A percentile compares a stretch with the other conserved stretches of the same genome.
Conservation (phyloP, 2,113 vertebrate species). For the Galemys pyrenaicus region DNA sequence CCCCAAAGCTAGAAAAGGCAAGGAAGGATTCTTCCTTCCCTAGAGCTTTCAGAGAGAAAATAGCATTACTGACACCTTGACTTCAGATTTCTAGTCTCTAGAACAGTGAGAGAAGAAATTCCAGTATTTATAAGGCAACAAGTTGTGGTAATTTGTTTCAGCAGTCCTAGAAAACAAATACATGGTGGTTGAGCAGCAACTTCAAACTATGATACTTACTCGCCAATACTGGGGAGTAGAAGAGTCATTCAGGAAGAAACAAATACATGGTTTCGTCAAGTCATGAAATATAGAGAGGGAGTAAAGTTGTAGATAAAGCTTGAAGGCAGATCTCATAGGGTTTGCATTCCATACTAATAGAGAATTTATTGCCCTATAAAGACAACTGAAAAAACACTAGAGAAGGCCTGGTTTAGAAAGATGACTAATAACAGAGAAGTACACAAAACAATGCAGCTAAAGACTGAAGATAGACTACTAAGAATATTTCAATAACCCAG, state of each 20-base stretch:
- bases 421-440: neutral
- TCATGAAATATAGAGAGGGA: neutral
- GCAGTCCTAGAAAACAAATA: neutral
- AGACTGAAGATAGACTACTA: slow-evolving; percentile 6
- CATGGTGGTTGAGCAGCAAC: neutral
- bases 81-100: neutral
- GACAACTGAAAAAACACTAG: neutral
- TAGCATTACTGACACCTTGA: neutral
- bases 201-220: too few relatives aligned
- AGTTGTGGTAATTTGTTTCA: neutral
- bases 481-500: slow-evolving; percentile 38
- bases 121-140: neutral
- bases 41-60: neutral
- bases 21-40: neutral
- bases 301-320: neutral
- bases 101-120: neutral
- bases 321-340: neutral
- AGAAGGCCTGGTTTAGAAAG: slow-evolving; percentile 31
- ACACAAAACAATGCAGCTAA: neutral
- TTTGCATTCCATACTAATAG: neutral
- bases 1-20: neutral
- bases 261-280: neutral
- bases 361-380: neutral
- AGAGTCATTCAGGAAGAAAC: neutral
- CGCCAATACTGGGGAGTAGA: too few relatives aligned